These are phyloP conservation scores for Andrena haemorrhoa DNA, from an alignment of 2,888 invertebrate genomes.

Conservation along the genomic window DNA sequence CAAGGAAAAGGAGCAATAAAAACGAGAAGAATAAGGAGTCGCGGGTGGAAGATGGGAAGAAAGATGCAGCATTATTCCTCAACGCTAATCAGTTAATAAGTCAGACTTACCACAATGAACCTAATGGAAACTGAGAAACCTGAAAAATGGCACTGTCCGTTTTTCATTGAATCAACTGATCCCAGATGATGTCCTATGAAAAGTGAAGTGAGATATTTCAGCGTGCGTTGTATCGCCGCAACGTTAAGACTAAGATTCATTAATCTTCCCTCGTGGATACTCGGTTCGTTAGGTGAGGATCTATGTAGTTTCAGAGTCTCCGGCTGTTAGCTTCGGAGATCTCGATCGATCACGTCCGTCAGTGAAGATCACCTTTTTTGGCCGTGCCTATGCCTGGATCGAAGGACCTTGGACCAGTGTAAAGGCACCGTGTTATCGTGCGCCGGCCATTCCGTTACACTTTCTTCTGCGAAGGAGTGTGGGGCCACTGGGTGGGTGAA, in stretches of 20 bases:
- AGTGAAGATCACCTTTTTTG: conserved; percentile 46
- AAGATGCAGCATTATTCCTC: conserved; percentile 22
- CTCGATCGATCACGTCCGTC: conserved; percentile 31
- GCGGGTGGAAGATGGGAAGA: conserved; percentile 18
- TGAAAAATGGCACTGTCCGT: too few relatives aligned
- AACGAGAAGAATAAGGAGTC: not conserved
- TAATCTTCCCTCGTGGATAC: too few relatives aligned
- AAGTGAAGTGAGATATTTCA: too few relatives aligned
- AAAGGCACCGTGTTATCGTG: conserved; percentile 48
- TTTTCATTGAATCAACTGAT: too few relatives aligned
- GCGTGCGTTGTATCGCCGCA: too few relatives aligned
- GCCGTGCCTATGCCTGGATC: conserved; percentile 6
- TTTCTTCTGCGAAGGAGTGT: conserved; percentile 43
- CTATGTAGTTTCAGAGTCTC: too few relatives aligned
- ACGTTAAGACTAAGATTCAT: too few relatives aligned
- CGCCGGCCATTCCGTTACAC: conserved; percentile 49
- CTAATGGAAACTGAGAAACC: too few relatives aligned
- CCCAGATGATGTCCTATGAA: too few relatives aligned
- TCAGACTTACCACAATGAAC: conserved; percentile 1
- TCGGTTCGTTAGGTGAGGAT: too few relatives aligned
- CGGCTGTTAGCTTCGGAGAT: not conserved
- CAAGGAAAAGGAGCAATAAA: conserved; percentile 28
- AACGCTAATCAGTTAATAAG: conserved; percentile 38
- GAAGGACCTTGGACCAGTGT: conserved; percentile 35
- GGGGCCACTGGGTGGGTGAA: conserved; percentile 52